Evolutionary conservation across 2,797 vertebrate genomes (phyloP).

Genomic region (Alosa sapidissima): DNA sequence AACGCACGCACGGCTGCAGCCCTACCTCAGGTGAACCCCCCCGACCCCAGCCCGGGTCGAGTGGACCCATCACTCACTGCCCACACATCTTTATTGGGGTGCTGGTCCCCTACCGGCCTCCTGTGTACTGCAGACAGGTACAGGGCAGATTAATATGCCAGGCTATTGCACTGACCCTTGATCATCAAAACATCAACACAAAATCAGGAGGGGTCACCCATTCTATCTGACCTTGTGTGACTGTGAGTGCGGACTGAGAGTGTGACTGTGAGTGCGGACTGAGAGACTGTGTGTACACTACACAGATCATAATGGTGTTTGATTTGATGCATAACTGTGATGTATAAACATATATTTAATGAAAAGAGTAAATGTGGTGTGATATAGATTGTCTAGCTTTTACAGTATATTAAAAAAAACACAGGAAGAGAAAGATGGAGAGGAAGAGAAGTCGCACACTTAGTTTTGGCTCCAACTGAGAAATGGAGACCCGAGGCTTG

Average conservation of each 20-base stretch:
- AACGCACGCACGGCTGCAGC: not conserved
- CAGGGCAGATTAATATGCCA: not conserved
- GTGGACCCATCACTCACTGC: not conserved
- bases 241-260: too few species aligned
- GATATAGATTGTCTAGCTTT: not conserved
- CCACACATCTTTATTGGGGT: not conserved
- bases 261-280: too few species aligned
- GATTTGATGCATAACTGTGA: not conserved
- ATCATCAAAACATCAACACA: not conserved
- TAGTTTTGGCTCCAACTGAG: not conserved
- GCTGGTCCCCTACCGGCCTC: not conserved
- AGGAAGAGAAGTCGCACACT: not conserved
- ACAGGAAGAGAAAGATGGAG: not conserved
- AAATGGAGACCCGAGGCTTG: not conserved
- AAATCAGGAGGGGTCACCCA: not conserved
- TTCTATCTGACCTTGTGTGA: not conserved
- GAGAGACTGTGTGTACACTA: not conserved
- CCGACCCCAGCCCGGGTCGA: not conserved
- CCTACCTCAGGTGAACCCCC: not conserved
- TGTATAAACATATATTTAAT: not conserved
- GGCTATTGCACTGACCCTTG: not conserved
- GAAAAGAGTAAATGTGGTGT: not conserved
- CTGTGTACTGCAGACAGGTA: not conserved
- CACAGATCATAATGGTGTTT: not conserved
- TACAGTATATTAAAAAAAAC: not conserved